phyloP scores from a whole-genome alignment of 2,113 vertebrate genomes.

The Pelmatolapia mariae region DNA sequence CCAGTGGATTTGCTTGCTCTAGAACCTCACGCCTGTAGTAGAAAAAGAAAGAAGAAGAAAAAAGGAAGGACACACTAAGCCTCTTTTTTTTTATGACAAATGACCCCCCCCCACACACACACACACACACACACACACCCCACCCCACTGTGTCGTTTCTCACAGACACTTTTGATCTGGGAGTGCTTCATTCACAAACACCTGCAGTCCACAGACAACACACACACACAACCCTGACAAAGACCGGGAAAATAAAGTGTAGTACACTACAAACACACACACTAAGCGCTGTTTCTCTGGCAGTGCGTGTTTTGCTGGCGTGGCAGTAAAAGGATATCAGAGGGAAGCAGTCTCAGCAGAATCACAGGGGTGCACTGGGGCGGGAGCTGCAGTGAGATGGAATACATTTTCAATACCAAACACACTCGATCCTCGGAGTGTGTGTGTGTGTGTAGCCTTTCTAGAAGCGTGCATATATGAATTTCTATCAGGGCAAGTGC shows the following conservation, averaged over 20 bases:
- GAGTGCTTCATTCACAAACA: neutral
- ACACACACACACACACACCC: no score
- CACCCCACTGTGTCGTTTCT: neutral
- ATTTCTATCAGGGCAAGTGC: neutral
- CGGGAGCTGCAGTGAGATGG: constrained; percentile 11
- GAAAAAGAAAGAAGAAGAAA: neutral
- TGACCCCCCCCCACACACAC: neutral
- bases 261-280: neutral
- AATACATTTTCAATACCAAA: constrained; percentile 44
- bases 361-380: constrained; percentile 1
- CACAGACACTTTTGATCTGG: neutral
- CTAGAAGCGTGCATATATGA: constrained; percentile 1
- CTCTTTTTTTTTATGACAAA: accelerated
- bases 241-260: neutral
- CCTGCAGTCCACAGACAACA: neutral
- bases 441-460: neutral
- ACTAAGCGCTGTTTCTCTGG: neutral
- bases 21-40: neutral
- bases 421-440: neutral
- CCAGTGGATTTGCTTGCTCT: neutral
- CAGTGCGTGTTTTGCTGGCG: constrained; percentile 54
- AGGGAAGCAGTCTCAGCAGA: constrained; percentile 62
- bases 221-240: neutral
- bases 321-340: constrained; percentile 59
- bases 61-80: neutral